Evolutionary conservation across 2,113 vertebrate species (phyloP), one percentile per base, ranked within the genome.

Genomic region (Amazona guildingii): DNA sequence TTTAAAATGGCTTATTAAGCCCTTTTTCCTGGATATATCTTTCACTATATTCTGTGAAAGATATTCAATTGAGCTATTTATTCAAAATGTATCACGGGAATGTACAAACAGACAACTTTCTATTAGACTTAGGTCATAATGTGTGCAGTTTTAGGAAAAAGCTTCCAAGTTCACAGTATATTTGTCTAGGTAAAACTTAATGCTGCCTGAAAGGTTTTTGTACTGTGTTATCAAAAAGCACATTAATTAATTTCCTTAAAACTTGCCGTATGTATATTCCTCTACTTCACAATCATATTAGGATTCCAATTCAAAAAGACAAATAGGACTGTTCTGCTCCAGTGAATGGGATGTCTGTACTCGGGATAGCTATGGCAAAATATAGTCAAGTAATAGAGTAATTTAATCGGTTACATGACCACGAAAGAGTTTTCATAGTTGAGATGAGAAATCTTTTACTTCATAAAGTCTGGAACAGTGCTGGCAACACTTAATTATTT

Each of bases 401-500:
- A 91, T 76, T 91, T 78, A 87, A 46, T 27, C 1, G 3, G 48
- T 73, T 79, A 61, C 81, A 85, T 69, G 78, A 90, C 37, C 44
- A 61, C 15, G 41, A 86, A 92, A 87, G 66, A 83, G 78, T 44
- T 90, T 79, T 88, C 82, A 67, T 3, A 74, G 51, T 0, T 63
- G 35, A 74, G 75, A 93, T 73, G 81, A 90, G 72, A 96, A 92
- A 83, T 6, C 4, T 3, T 61, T 0, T 92, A 87, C 49, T 88
- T 90, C 74, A 61, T 69, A 19, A 91, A 80, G 33, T 74, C 87
- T 90, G 59, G 44, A 83, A 62, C 2, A 1, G 54, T 31, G 41
- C 54, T 93, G 52, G 84, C 41, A 96, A 83, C 67, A 81, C 63
- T 39, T 64, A 68, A 72, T 92, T 87, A 85, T 79, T 92, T 90